Base-by-base conservation (phyloP, 1,140 invertebrate species). In the Caerostris extrusa region DNA sequence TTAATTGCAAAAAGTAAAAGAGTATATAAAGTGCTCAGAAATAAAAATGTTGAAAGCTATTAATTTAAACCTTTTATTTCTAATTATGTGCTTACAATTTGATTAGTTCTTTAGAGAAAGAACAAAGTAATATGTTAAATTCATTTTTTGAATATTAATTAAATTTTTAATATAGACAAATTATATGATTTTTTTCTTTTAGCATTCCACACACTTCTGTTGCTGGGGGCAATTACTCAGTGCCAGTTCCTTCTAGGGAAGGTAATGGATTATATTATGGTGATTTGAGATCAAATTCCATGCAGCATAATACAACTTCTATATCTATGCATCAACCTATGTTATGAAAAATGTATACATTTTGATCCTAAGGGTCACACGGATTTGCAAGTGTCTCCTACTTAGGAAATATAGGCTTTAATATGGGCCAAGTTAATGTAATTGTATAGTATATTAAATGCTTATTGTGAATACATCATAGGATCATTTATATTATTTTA, bases 311-410 rank as follows among this genome's bases (percentile, higher is more conserved):
- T 60, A 85, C 91, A 14, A 86, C 82, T 58, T 12, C 81, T n/a
- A 64, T 91, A 53, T 57, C 90, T 34, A 56, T 92, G 61, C 91
- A 92, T 19, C 91, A 92, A 55, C 91, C 91, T 17, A 92, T 92
- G 91, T 92, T 86, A 86, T 92, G 91, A 92, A 69, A 71, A 10
- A 58, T 12, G 53, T 82, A 64, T 6, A 64, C 17, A 50, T 8
- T 67, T 5, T 5, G 3, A 5, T 92, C 55, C 60, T 85, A 92
- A 92, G 82, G 86, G 91, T 60, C 77, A 86, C 77, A 64, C n/a
- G 34, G 53, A 61, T 34, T 92, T 92, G 19, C 50, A 60, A 69
- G 82, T 90, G 55, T 58, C 34, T 34, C 71, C 56, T 81, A 81
- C 89, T 90, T 81, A 90, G 89, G 56, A 60, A 55, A 64, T 12